Percentiles rank a stretch among this genome's conserved stretches.
phyloP scores from a whole-genome alignment of 2,113 vertebrate genomes.

The Ochotona princeps region DNA sequence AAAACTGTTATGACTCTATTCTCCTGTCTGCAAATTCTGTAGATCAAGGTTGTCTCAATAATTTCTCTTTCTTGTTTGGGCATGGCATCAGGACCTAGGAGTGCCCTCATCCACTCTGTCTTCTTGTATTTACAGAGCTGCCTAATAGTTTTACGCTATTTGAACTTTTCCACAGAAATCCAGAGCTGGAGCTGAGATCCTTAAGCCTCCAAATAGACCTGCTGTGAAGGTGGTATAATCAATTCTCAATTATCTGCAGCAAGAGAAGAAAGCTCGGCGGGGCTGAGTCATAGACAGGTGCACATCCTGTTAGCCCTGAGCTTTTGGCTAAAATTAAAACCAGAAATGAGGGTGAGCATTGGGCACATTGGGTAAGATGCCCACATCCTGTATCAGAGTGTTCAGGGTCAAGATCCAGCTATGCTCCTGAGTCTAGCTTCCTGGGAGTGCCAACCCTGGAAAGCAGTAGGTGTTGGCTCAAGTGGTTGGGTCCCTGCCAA shows the following conservation, averaged over 20 bases:
- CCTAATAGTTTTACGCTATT: not conserved
- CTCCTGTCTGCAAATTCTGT: not conserved
- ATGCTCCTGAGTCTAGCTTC: no score
- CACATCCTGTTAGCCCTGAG: not conserved
- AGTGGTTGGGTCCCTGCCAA: no score
- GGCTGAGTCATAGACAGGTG: not conserved
- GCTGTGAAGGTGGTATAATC: not conserved
- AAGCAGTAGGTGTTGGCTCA: no score
- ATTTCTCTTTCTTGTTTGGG: not conserved
- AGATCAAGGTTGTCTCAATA: not conserved
- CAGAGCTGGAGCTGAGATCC: not conserved
- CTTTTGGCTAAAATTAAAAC: not conserved
- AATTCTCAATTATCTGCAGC: not conserved
- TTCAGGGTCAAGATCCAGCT: no score
- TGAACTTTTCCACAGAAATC: conserved; percentile 6
- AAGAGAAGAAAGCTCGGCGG: not conserved
- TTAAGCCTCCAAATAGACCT: not conserved
- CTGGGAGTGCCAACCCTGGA: no score
- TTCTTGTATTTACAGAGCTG: not conserved
- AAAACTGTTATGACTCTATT: not conserved
- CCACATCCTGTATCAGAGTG: no score
- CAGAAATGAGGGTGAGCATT: no score
- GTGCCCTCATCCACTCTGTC: not conserved
- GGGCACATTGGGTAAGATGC: no score
- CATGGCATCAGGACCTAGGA: accelerated